These are phyloP conservation scores for Antechinus stuartii DNA, from an alignment of 2,113 vertebrate species.

Conservation along the genomic window DNA sequence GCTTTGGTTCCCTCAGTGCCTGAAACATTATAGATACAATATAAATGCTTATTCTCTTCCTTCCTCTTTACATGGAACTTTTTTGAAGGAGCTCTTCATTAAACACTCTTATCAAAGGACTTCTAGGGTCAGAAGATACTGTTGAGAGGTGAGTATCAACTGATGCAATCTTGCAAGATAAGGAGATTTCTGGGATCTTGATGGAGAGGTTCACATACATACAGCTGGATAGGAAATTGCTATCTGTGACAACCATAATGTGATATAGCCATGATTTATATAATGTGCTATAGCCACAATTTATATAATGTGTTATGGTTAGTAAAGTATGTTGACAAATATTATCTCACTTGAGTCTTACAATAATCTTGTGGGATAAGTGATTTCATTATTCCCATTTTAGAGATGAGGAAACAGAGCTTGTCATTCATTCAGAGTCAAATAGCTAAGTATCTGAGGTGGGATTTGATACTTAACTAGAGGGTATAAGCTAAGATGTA, in stretches of 20 bases:
- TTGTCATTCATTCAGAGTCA: not conserved
- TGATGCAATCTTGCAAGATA: not conserved
- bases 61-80: not conserved
- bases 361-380: not conserved
- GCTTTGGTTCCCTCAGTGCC: too few species aligned
- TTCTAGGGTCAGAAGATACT: not conserved
- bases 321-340: not conserved
- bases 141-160: not conserved
- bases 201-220: not conserved
- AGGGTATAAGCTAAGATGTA: too few species aligned
- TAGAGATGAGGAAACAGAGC: not conserved
- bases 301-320: not conserved
- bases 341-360: not conserved
- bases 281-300: not conserved
- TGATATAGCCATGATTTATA: not conserved
- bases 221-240: not conserved
- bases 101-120: not conserved
- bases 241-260: not conserved
- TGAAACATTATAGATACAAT: too few species aligned
- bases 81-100: not conserved
- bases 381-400: not conserved
- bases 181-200: not conserved
- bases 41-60: not conserved
- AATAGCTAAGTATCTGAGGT: not conserved
- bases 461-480: not conserved